Evolutionary conservation across 2,888 invertebrate genomes (phyloP).

Genomic region (Troglohyphantes excavatus): DNA sequence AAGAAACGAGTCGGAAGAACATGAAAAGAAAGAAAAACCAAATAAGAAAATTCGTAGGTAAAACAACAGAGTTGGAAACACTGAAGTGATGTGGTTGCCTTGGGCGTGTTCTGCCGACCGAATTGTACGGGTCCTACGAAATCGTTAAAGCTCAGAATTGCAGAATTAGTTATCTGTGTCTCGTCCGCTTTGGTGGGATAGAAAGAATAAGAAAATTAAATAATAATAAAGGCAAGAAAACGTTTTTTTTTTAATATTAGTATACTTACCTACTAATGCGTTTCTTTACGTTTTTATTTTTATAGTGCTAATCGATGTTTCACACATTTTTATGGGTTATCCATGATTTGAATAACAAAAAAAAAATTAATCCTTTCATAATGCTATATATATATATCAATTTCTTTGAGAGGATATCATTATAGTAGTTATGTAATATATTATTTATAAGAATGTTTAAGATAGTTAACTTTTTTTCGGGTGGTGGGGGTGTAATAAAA

Average conservation of each 20-base stretch:
- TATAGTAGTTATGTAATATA: too few relatives aligned
- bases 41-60: slow-evolving; percentile 67
- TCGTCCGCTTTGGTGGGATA: slow-evolving; percentile 38
- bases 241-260: slow-evolving; percentile 13
- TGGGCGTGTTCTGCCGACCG: slow-evolving; percentile 62
- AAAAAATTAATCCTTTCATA: too few relatives aligned
- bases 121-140: slow-evolving; percentile 63
- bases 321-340: slow-evolving; percentile 49
- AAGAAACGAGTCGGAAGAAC: slow-evolving; percentile 18
- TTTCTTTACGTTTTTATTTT: slow-evolving; percentile 39
- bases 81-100: slow-evolving; percentile 38
- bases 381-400: too few relatives aligned
- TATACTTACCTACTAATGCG: slow-evolving; percentile 24
- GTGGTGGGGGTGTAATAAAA: too few relatives aligned
- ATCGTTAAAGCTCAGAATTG: slow-evolving; percentile 55
- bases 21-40: slow-evolving; percentile 43
- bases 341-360: slow-evolving; percentile 1
- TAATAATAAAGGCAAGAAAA: neutral
- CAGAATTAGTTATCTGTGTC: slow-evolving; percentile 73
- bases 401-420: too few relatives aligned
- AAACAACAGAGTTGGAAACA: slow-evolving; percentile 60
- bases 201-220: slow-evolving; percentile 14
- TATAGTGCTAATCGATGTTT: slow-evolving; percentile 35
- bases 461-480: too few relatives aligned
- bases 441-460: too few relatives aligned